A percentile compares a stretch with the other conserved stretches of the same genome.
Conservation (phyloP, 1,140 invertebrate species). For the Drosophila melanogaster region DNA sequence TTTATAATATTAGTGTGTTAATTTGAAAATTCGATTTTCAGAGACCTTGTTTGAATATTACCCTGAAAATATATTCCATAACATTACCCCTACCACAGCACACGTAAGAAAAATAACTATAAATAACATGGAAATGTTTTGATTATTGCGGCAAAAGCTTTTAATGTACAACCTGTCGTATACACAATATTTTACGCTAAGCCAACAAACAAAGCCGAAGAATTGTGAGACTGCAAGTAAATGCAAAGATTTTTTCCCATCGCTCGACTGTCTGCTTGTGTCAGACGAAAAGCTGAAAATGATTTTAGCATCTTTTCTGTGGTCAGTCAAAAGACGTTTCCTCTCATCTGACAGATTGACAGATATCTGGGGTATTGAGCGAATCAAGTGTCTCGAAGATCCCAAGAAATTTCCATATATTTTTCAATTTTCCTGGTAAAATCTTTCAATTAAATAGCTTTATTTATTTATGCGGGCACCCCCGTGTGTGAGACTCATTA, state of each 20-base stretch:
- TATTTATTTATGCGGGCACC: constrained; percentile 47
- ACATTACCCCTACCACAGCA: constrained; percentile 12
- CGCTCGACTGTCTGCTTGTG: constrained; percentile 28
- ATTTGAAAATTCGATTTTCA: background rate
- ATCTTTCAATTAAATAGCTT: constrained; percentile 44
- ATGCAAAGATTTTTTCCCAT: constrained; percentile 10
- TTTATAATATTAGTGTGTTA: background rate
- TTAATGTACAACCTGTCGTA: constrained; percentile 74
- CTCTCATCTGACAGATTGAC: constrained; percentile 53
- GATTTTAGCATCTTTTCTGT: constrained; percentile 45
- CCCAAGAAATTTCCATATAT: constrained; percentile 11
- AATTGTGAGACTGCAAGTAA: constrained; percentile 33
- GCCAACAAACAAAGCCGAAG: constrained; percentile 65
- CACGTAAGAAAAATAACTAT: constrained; percentile 44
- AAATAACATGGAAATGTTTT: constrained; percentile 67
- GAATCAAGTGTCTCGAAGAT: background rate
- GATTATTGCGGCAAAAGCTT: constrained; percentile 65
- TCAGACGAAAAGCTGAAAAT: constrained; percentile 46
- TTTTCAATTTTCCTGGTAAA: background rate
- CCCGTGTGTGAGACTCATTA: constrained; percentile 42
- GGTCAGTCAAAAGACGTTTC: constrained; percentile 23
- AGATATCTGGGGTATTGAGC: constrained; percentile 16
- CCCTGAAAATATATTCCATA: background rate
- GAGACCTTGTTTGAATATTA: background rate
- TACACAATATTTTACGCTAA: constrained; percentile 80